Evolutionary conservation across 2,113 vertebrate genomes (phyloP), one percentile per base, ranked within the genome.

Genomic region (Ceyx cyanopectus): DNA sequence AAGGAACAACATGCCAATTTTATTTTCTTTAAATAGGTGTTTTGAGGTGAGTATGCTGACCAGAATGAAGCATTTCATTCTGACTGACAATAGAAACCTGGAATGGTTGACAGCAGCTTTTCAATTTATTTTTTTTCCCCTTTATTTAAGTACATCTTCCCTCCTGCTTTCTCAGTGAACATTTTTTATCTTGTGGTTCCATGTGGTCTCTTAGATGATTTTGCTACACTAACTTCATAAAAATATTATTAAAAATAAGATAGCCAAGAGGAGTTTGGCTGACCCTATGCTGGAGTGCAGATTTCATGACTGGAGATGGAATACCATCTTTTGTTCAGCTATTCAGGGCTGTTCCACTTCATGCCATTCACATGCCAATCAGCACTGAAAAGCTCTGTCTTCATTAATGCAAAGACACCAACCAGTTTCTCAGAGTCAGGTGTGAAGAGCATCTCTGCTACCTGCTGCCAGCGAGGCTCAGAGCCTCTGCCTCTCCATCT

Each of bases 221-320:
- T 86, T 66, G 27, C 62, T 81, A 75, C 45, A 17, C 7, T 62
- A 37, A 50, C n/a, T 78, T 93, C 2, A 3, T 89, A 72, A 86
- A 86, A 89, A 79, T 8, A 14, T 65, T 83, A 48, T 82, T 83
- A 41, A 82, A 83, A 91, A 69, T 68, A 76, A 72, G 34, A 60
- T 68, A 65, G 30, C 43, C 80, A 78, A 78, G 80, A 78, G 56
- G 87, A 94, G 11, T 78, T 82, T 79, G 65, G 76, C 54, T 89
- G 56, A 87, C 56, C 69, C n/a, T 75, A 17, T 68, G 50, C 81
- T 82, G 70, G 91, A 90, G 43, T 46, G 14, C 41, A 82, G 76
- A 94, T 70, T 69, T 96, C 79, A 77, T 78, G 18, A 54, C 86
- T 91, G 46, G 45, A 48, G 20, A 81, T 78, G 13, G 37, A 90